Conservation (phyloP, 2,797 vertebrate genomes). For the Lepus oiostolus region DNA sequence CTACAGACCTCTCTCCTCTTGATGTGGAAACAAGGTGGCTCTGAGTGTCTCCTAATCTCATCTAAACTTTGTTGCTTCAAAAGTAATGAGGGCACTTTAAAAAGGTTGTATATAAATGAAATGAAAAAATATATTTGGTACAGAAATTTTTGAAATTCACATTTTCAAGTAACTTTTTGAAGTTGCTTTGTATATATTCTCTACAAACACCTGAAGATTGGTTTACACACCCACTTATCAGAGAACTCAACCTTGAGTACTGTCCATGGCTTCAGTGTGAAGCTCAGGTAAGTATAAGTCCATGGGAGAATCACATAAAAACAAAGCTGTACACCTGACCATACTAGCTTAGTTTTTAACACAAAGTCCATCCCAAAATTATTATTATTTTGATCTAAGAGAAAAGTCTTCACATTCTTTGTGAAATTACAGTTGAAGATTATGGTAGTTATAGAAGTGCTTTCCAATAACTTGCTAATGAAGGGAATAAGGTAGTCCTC, state of each 20-base stretch:
- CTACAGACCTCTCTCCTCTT: not conserved
- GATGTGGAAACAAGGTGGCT: not conserved
- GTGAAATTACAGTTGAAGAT: slow-evolving; percentile 32
- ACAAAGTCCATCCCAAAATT: not conserved
- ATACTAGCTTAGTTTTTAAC: not conserved
- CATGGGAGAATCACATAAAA: not conserved
- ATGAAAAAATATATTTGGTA: too few species aligned
- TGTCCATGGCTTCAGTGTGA: not conserved
- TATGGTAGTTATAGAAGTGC: not conserved
- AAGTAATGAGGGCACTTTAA: too few species aligned
- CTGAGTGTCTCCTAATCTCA: not conserved
- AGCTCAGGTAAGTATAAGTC: not conserved
- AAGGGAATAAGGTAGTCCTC: not conserved
- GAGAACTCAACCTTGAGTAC: not conserved
- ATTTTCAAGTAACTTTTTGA: too few species aligned
- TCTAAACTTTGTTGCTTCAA: not conserved
- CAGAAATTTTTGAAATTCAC: too few species aligned
- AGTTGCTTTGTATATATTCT: not conserved
- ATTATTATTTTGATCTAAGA: not conserved
- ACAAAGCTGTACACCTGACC: not conserved
- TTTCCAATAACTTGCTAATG: not conserved
- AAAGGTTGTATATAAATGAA: too few species aligned
- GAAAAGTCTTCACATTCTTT: not conserved
- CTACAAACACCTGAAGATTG: not conserved
- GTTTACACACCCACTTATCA: not conserved